Evolutionary conservation across 2,113 vertebrate species (phyloP).

Genomic region (Benitochromis conjunctus): DNA sequence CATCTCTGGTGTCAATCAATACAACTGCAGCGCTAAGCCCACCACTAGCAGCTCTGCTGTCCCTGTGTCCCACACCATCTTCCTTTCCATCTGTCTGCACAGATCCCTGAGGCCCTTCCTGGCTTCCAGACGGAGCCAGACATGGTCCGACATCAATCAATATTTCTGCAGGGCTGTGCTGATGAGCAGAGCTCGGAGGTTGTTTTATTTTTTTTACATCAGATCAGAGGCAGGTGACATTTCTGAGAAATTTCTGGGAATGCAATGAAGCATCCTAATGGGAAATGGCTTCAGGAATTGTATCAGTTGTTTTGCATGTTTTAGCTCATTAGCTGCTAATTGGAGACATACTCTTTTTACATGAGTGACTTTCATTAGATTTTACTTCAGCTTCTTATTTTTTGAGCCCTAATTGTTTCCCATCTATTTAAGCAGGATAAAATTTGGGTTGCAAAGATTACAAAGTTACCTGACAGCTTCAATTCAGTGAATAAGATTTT

Average conservation of each 20-base stretch:
- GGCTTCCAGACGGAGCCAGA: slow-evolving; percentile 32
- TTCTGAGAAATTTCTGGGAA: slow-evolving; percentile 15
- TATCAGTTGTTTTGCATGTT: not conserved
- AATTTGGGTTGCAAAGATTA: not conserved
- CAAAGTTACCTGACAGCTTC: accelerated
- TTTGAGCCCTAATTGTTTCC: not conserved
- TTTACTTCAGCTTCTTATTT: not conserved
- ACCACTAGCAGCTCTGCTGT: slow-evolving; percentile 5
- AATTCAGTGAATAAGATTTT: too few species aligned
- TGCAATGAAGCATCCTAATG: not conserved
- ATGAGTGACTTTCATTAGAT: not conserved
- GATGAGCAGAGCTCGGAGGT: not conserved
- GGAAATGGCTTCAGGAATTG: not conserved
- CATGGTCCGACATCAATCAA: slow-evolving; percentile 32
- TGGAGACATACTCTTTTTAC: not conserved
- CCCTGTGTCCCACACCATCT: slow-evolving; percentile 13
- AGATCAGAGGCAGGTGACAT: not conserved
- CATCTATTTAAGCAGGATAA: not conserved
- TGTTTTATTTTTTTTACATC: not conserved
- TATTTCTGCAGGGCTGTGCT: slow-evolving; percentile 24
- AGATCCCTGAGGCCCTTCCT: not conserved
- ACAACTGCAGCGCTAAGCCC: slow-evolving; percentile 34
- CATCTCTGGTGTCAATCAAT: slow-evolving; percentile 50
- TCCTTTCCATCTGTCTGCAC: slow-evolving; percentile 32
- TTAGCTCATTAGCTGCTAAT: not conserved